Evolutionary conservation across 2,888 invertebrate genomes (phyloP).

Genomic region (Steromphala cineraria): DNA sequence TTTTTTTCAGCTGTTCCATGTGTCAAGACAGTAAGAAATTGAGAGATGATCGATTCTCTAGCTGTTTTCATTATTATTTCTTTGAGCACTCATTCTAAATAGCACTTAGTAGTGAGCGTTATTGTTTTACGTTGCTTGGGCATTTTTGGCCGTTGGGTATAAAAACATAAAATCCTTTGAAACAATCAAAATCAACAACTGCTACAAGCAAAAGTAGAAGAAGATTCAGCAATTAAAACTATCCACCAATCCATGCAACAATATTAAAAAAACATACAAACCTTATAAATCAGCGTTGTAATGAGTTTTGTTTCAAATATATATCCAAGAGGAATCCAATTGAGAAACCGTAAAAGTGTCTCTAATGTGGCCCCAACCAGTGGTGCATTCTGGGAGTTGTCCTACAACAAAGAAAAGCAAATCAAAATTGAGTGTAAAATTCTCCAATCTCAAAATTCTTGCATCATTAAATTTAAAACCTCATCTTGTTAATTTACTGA

Average conservation of each 20-base stretch:
- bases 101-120: no score
- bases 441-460: no score
- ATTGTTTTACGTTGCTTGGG: no score
- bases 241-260: neutral
- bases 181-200: no score
- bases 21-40: no score
- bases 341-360: constrained; percentile 95
- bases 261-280: neutral
- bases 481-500: neutral
- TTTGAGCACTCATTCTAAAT: no score
- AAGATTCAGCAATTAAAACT: neutral
- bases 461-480: neutral
- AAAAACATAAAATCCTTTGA: no score
- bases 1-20: no score
- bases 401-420: constrained; percentile 76
- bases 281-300: constrained; percentile 92
- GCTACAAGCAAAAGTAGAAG: neutral
- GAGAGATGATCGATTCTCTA: no score
- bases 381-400: constrained; percentile 97
- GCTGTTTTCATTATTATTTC: no score
- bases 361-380: constrained; percentile 96
- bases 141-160: no score
- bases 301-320: constrained; percentile 99
- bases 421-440: no score
- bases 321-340: constrained; percentile 99